Percentiles rank a stretch among this genome's conserved stretches.
Evolutionary conservation across 2,888 invertebrate species (phyloP).

Genomic region (Andrena fulva): DNA sequence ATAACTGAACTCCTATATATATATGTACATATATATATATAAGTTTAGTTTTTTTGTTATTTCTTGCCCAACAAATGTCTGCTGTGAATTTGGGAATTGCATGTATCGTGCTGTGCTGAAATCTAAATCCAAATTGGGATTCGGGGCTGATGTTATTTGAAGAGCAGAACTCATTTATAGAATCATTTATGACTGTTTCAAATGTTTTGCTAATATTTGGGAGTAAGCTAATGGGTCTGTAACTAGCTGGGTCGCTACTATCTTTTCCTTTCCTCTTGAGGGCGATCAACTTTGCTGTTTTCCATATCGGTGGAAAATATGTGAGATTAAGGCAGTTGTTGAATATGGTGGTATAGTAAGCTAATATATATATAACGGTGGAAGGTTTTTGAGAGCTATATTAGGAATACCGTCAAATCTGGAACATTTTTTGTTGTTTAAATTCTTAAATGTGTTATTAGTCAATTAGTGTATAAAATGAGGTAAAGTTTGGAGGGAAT

Average conservation of each 20-base stretch:
- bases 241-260: not conserved
- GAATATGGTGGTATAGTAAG: not conserved
- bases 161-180: constrained; percentile 33
- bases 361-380: not conserved
- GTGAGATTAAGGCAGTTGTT: constrained; percentile 27
- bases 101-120: not conserved
- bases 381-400: constrained; percentile 9
- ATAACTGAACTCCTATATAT: too few species aligned
- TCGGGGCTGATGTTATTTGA: constrained; percentile 61
- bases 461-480: too few species aligned
- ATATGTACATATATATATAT: too few species aligned
- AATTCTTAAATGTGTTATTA: not conserved
- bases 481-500: too few species aligned
- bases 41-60: too few species aligned
- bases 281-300: constrained; percentile 17
- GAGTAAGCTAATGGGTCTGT: constrained; percentile 48
- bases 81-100: constrained; percentile 11
- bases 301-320: constrained; percentile 21
- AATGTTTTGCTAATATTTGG: constrained; percentile 72
- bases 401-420: constrained; percentile 11
- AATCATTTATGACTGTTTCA: constrained; percentile 64
- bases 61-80: constrained; percentile 55
- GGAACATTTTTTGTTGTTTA: constrained; percentile 30
- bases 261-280: constrained; percentile 9
- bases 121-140: constrained; percentile 63